Percentiles rank a stretch among this genome's conserved stretches.
phyloP scores from a whole-genome alignment of 2,888 invertebrate genomes.

The Tenthredo distinguenda region DNA sequence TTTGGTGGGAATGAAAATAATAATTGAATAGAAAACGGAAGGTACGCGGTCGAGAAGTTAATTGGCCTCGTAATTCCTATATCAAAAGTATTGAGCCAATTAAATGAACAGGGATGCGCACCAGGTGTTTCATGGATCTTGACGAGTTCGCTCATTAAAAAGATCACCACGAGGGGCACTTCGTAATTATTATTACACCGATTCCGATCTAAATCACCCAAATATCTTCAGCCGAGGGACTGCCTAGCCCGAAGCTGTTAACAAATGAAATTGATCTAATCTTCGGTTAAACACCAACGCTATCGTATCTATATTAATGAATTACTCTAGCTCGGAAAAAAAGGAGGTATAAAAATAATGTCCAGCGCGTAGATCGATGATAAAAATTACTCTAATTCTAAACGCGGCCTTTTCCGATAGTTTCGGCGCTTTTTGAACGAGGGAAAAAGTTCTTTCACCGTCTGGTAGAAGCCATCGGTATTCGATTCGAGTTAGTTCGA shows the following conservation, averaged over 20 bases:
- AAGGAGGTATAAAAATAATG: not conserved
- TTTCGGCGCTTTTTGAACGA: not conserved
- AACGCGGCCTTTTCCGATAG: not conserved
- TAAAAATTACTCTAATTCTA: not conserved
- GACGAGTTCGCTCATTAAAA: constrained; percentile 48
- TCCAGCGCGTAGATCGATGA: not conserved
- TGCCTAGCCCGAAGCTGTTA: not conserved
- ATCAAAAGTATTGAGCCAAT: constrained; percentile 40
- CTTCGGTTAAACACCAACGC: not conserved
- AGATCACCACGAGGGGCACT: constrained; percentile 28
- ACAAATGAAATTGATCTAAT: not conserved
- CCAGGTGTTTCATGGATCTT: constrained; percentile 37
- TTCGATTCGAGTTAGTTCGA: constrained; percentile 12
- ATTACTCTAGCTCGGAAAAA: not conserved
- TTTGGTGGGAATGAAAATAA: not conserved
- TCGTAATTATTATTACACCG: constrained; percentile 38
- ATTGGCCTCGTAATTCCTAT: constrained; percentile 25
- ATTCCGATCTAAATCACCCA: constrained; percentile 18
- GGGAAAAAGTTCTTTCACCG: not conserved
- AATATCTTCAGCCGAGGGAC: not conserved
- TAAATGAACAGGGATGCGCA: not conserved
- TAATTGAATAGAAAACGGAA: not conserved
- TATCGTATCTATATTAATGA: no score
- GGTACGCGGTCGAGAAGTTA: not conserved
- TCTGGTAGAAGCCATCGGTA: not conserved